Base-by-base conservation (phyloP, 2,888 invertebrate genomes). In the Cerceris ruficornis region DNA sequence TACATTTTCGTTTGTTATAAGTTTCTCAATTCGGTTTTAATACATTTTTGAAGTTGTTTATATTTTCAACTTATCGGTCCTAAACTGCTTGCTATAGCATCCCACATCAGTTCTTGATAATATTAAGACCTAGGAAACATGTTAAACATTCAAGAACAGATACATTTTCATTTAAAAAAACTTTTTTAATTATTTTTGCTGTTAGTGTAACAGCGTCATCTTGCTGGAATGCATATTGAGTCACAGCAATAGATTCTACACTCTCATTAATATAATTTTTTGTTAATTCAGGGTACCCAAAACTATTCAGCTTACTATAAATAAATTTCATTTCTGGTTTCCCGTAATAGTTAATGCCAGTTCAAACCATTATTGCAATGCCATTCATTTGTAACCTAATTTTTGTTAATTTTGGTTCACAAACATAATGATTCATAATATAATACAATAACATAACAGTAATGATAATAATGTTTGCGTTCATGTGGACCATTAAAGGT, bases 251-350 rank as follows among this genome's bases (percentile, higher is more conserved):
- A 14, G 49, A 28, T 49, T 62, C 62, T 52, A 50, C 49, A 50
- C 28, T 50, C 14, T 49, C 50, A 62, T 62, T 14, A 62, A 62
- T 62, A 39, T 50, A 13, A 62, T 39, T 50, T 50, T 62, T 62
- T 39, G 50, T 62, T 62, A 62, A 39, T 50, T 62, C 42, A 13
- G 17, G 43, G 41, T 42, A 66, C 41, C 55, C 7, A 43, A 7
- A 14, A 39, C 55, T 62, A 50, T 62, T 62, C 28, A 39, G 28
- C 42, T 17, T 49, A 42, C 62, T 49, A 7, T 49, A 17, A 49
- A 62, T 55, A 54, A 50, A 59, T 46, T 61, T 61, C 14, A 69
- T 69, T 54, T 50, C 46, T 17, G 49, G 52, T 62, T 62, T 62
- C n/a, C 62, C 50, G 11, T 49, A 39, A 5, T 62, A 46, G 11